Evolutionary conservation across 2,888 invertebrate genomes (phyloP), one percentile per base, ranked within the genome.

Genomic region (Rotaria socialis): DNA sequence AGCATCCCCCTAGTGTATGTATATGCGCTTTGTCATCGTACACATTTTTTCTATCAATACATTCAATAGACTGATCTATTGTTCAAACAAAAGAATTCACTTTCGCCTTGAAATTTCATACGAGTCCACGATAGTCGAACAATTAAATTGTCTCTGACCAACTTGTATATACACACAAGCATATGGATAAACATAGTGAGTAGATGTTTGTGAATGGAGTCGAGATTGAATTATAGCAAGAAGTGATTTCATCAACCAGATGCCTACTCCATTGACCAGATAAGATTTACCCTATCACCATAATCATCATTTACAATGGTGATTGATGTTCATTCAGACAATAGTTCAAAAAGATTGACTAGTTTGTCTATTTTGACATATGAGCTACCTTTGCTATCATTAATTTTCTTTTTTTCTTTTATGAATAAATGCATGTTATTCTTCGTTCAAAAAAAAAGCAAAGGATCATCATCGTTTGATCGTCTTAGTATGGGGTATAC

Each of bases 321-420:
- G 67, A 67, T 67, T 67, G 67, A 67, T 67, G 67, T 67, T 67
- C 67, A 67, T 67, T 67, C 35, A 35, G 67, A 67, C 35, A 67
- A 27, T 35, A 67, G 67, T 67, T 67, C 67, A 67, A 67, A 67
- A 67, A 67, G 67, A 67, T 67, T 11, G 35, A 67, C 67, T 67
- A 67, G 67, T 67, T 67, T 67, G 67, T 67, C 67, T 67, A 67
- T 67, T 67, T 67, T 67, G 67, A 67, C 67, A 67, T 67, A 67
- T 67, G 35, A 67, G 67, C 27, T 67, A 67, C 67, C 67, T 67
- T 67, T 16, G 67, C 35, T 67, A 67, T 67, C 67, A 67, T 67
- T 41, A 67, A 67, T 67, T 67, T 67, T 67, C 67, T 27, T 67
- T 35, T 35, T 27, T 27, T 67, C 19, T 67, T 67, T 67, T 67